phyloP scores from a whole-genome alignment of 2,797 vertebrate species.

The Fundulus diaphanus region DNA sequence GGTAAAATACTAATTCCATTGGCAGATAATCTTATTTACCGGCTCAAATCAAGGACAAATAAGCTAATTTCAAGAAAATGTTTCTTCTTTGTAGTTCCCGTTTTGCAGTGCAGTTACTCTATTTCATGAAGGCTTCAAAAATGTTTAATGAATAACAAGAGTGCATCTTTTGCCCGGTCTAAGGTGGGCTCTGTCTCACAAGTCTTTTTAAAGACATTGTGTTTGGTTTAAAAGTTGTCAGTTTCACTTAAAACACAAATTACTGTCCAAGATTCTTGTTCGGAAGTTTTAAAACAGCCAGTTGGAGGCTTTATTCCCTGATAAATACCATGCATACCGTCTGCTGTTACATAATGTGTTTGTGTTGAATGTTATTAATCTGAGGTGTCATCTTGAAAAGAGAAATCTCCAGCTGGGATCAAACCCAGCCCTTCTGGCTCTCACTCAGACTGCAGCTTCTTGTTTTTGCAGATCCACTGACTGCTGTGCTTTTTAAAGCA shows the following conservation, averaged over 20 bases:
- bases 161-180: too few relatives aligned
- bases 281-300: slow-evolving; percentile 1
- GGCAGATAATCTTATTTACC: too few relatives aligned
- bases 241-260: slow-evolving; percentile 12
- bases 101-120: too few relatives aligned
- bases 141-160: too few relatives aligned
- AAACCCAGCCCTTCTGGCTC: slow-evolving; percentile 23
- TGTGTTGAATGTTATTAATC: not conserved
- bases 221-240: not conserved
- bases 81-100: too few relatives aligned
- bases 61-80: too few relatives aligned
- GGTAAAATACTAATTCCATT: too few relatives aligned
- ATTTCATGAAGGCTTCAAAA: too few relatives aligned
- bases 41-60: too few relatives aligned
- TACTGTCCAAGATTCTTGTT: not conserved
- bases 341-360: not conserved
- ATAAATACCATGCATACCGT: not conserved
- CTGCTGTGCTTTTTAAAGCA: slow-evolving; percentile 27
- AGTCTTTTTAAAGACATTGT: not conserved
- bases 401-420: slow-evolving; percentile 58
- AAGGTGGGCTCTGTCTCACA: not conserved
- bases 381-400: slow-evolving; percentile 41
- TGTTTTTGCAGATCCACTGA: slow-evolving; percentile 14
- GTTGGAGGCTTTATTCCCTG: slow-evolving; percentile 12
- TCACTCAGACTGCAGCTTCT: slow-evolving; percentile 3